Conservation (phyloP, 2,888 invertebrate genomes). For the Gonocerus acuteangulatus region DNA sequence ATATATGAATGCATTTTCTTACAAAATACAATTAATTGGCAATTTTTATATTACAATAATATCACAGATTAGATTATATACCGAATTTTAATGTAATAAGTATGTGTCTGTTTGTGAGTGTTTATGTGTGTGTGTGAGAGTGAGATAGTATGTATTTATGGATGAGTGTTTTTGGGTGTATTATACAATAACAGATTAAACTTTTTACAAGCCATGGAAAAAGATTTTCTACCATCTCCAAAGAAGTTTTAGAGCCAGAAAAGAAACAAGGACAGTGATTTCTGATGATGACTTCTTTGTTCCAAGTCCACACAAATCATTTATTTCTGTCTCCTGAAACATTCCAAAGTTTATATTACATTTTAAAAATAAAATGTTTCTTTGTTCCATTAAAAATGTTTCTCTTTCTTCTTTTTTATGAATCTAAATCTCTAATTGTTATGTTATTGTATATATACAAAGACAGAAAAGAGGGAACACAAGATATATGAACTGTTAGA, state of each 20-base stretch:
- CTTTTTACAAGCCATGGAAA: too few relatives aligned
- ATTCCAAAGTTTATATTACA: neutral
- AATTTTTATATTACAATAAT: too few relatives aligned
- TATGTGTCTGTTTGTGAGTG: constrained; percentile 1
- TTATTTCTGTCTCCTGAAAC: neutral
- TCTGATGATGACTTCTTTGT: neutral
- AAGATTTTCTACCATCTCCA: too few relatives aligned
- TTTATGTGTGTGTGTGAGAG: neutral
- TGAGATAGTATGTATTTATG: neutral
- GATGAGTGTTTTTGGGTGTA: too few relatives aligned
- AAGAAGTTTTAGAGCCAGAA: neutral
- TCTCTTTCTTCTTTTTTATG: neutral
- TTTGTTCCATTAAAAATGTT: neutral
- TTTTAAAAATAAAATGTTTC: neutral
- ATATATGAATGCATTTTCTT: too few relatives aligned
- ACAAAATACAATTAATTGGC: too few relatives aligned
- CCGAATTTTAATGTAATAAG: neutral
- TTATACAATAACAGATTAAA: too few relatives aligned
- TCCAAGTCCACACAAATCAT: neutral
- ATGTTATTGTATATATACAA: neutral
- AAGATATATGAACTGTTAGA: too few relatives aligned
- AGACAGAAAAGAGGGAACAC: too few relatives aligned
- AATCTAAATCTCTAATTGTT: neutral
- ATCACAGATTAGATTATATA: too few relatives aligned
- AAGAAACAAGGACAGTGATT: neutral